Base-by-base conservation (phyloP, 2,113 vertebrate species). In the Fulmarus glacialis region DNA sequence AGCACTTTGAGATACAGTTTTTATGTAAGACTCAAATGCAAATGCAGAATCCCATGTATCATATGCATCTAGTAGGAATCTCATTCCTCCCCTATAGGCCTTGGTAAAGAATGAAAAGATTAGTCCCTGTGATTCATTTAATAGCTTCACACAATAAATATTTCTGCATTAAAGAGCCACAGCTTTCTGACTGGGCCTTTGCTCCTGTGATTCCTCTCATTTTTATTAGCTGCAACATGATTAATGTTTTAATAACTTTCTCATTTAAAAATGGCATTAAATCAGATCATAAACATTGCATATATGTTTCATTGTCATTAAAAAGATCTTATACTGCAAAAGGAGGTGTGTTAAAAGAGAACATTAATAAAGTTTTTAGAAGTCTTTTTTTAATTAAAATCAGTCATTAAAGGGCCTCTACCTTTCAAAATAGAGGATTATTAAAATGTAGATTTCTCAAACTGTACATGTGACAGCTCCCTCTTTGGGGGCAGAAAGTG, bases 171-270 rank as follows among this genome's bases (percentile, higher is more conserved):
- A 74, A 73, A 83, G 45, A 87, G 20, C 23, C 45, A 55, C 32
- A 89, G 36, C 13, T 90, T 92, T 92, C 89, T 88, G 58, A 75
- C 62, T 71, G 29, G 55, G 56, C 12, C 16, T 83, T 84, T 52
- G 18, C n/a, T 89, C 7, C 43, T 74, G n/a, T 59, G 55, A 87
- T 87, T 83, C 80, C 26, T 88, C 48, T 84, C 55, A 53, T 48
- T 91, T 89, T 91, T 87, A 84, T 92, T 95, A 93, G 77, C 47
- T 92, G 52, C 42, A 89, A 77, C 9, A 52, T 55, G 56, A 89
- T 67, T 91, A 30, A 91, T 75, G 22, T 93, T 95, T 91, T 71
- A 93, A 85, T 80, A 93, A 91, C 24, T 64, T 91, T 93, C 58
- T 88, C 58, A 75, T 85, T 77, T 85, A 2, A 90, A 87, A 92